Evolutionary conservation across 1,140 invertebrate genomes (phyloP), one percentile per base, ranked within the genome.

Genomic region (Aporrectodea caliginosa): DNA sequence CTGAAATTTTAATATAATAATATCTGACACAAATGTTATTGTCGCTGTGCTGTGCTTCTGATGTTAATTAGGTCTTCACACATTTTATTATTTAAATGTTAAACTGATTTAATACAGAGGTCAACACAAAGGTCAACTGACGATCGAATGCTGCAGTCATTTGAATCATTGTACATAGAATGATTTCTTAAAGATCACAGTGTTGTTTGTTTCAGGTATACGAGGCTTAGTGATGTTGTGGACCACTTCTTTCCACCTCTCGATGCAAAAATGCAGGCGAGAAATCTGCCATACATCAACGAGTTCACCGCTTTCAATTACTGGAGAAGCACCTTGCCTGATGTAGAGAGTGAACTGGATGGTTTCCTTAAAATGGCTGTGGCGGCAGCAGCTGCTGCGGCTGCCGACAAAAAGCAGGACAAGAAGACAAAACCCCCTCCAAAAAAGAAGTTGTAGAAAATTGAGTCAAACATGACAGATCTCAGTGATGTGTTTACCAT

Each of bases 291-390:
- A 12, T 58, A 58, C 43, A 58, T 12, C 43, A 58, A 58, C 22
- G 95, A 97, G 86, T 98, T 93, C 89, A 95, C 93, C 75, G 92
- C 93, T 82, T 96, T 96, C 85, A 92, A 93, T 79, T 98, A 94
- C 88, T 98, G 96, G 96, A 91, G 95, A 58, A 22, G 22, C 6
- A 6, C 6, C 6, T 22, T 58, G 43, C 43, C 43, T 22, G 22
- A 58, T 22, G 22, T 58, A 12, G 43, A 58, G 6, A 22, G 22
- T 58, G 43, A 58, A 58, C 22, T 58, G 43, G 22, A 58, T 58
- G 43, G 22, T 58, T 58, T 58, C 22, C 43, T 58, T 6, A 58
- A 58, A 22, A 58, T 12, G 22, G 43, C 22, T 22, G 6, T 22
- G 6, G 22, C 43, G 22, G 43, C 6, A 22, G 22, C 6, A 58